Conservation (phyloP, 2,888 invertebrate genomes). For the Drosophila anomalata region DNA sequence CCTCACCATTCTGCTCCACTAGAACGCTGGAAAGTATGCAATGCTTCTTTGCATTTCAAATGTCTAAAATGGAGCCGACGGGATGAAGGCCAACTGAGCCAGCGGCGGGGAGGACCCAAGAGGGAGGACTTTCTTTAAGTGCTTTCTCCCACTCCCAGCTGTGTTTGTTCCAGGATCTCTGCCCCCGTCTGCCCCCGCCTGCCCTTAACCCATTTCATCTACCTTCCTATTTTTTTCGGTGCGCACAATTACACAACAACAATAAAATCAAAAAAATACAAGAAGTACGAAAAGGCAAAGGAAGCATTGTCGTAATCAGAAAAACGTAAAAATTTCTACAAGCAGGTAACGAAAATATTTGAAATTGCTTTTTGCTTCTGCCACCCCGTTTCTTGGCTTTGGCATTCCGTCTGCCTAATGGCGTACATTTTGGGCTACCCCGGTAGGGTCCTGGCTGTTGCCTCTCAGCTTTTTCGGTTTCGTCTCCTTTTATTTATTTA, state of each 20-base stretch:
- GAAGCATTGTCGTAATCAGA: slow-evolving; percentile 69
- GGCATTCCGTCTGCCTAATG: slow-evolving; percentile 77
- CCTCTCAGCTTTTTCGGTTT: slow-evolving; percentile 49
- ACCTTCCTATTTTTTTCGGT: slow-evolving; percentile 37
- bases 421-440: slow-evolving; percentile 70
- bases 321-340: slow-evolving; percentile 75
- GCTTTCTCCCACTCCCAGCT: slow-evolving; percentile 19
- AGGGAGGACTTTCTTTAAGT: slow-evolving; percentile 18
- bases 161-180: slow-evolving; percentile 7
- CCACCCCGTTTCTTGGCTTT: slow-evolving; percentile 50
- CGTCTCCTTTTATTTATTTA: slow-evolving; percentile 47
- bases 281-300: slow-evolving; percentile 3
- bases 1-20: slow-evolving; percentile 8
- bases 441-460: slow-evolving; percentile 9
- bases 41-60: slow-evolving; percentile 49
- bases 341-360: slow-evolving; percentile 78
- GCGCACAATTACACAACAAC: slow-evolving; percentile 77
- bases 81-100: not conserved
- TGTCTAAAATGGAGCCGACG: slow-evolving; percentile 32
- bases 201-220: slow-evolving; percentile 36
- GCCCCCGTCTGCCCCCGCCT: not conserved
- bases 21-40: slow-evolving; percentile 42
- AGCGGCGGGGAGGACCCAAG: not conserved
- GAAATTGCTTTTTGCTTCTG: slow-evolving; percentile 74
- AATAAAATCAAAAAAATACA: slow-evolving; percentile 41